A percentile compares a stretch with the other conserved stretches of the same genome.
These are phyloP conservation scores for Notospermus geniculatus DNA, from an alignment of 1,140 invertebrate genomes.

Conservation along the genomic window DNA sequence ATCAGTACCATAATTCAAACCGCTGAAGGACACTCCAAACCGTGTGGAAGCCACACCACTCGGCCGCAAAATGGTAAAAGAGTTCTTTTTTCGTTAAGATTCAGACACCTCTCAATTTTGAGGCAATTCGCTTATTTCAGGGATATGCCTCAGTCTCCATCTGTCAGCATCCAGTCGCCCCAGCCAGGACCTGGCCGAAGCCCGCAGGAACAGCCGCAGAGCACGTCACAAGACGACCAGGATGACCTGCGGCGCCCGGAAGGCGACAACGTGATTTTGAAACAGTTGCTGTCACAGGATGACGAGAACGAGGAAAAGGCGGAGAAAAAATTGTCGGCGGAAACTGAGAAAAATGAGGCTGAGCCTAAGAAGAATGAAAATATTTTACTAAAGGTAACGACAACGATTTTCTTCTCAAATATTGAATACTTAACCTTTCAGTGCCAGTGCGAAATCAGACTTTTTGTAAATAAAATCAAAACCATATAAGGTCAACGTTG, in stretches of 20 bases:
- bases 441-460: too few species aligned
- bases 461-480: too few species aligned
- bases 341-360: constrained; percentile 45
- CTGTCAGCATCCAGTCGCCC: constrained; percentile 60
- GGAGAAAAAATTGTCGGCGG: constrained; percentile 8
- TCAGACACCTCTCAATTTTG: too few species aligned
- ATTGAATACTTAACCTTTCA: too few species aligned
- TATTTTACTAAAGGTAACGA: constrained; percentile 73
- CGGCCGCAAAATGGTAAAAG: too few species aligned
- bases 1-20: too few species aligned
- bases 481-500: too few species aligned
- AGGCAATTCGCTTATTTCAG: too few species aligned
- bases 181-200: constrained; percentile 55
- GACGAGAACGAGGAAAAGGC: constrained; percentile 70
- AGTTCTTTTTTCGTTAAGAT: too few species aligned
- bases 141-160: constrained; percentile 29
- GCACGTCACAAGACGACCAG: constrained; percentile 57
- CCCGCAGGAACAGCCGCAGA: constrained; percentile 51
- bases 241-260: constrained; percentile 11
- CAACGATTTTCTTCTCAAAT: too few species aligned
- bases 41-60: too few species aligned
- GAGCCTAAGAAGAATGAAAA: constrained; percentile 60
- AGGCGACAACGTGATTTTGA: constrained; percentile 65
- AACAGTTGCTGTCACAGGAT: constrained; percentile 75
- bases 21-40: too few species aligned